Evolutionary conservation across 2,888 invertebrate genomes (phyloP).

Genomic region (Falcaria lacertinaria): DNA sequence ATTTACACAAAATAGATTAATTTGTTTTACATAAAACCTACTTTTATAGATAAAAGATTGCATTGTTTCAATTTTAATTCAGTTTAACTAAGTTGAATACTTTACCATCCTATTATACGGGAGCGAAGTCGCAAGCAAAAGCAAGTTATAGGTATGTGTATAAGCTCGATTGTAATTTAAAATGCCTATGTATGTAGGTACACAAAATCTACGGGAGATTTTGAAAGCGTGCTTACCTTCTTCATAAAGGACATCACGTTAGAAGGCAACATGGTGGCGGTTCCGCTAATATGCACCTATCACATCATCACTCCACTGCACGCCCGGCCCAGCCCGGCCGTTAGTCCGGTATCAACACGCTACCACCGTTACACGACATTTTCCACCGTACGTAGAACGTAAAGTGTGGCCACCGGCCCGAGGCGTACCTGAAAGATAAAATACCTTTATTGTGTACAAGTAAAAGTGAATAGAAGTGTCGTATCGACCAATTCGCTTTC

Average conservation of each 20-base stretch:
- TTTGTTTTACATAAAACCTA: too few species aligned
- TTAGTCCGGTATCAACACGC: constrained; percentile 64
- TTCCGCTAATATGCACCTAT: constrained; percentile 39
- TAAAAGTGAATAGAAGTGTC: too few species aligned
- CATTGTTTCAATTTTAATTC: too few species aligned
- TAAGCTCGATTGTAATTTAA: too few species aligned
- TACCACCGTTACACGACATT: constrained; percentile 64
- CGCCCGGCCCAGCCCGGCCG: constrained; percentile 20
- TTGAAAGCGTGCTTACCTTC: constrained; percentile 83
- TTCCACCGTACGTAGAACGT: constrained; percentile 22
- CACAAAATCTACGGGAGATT: too few species aligned
- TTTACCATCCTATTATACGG: too few species aligned
- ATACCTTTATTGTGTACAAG: constrained; percentile 5
- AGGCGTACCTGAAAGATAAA: constrained; percentile 32
- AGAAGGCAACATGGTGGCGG: constrained; percentile 89
- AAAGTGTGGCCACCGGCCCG: constrained; percentile 18
- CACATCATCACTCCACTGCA: constrained; percentile 47
- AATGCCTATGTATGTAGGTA: too few species aligned
- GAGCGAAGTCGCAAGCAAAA: too few species aligned
- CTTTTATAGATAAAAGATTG: too few species aligned
- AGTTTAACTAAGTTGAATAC: too few species aligned
- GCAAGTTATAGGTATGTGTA: too few species aligned
- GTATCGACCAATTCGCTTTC: constrained; percentile 20
- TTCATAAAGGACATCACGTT: constrained; percentile 96
- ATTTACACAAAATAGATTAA: too few species aligned